phyloP scores from a whole-genome alignment of 2,797 vertebrate species.

The Coranthus polyacanthus region DNA sequence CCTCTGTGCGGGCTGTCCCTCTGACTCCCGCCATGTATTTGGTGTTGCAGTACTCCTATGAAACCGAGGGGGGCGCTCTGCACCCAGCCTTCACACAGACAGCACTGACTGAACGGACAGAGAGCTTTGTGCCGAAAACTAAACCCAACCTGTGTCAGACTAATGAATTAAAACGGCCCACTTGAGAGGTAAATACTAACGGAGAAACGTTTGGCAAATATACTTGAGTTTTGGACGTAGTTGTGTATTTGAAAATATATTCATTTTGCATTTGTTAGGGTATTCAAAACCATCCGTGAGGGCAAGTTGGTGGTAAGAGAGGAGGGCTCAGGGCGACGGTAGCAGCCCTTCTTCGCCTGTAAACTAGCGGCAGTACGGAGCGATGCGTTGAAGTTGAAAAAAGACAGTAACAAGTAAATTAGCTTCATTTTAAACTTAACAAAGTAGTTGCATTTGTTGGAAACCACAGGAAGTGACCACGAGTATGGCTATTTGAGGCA shows the following conservation, averaged over 20 bases:
- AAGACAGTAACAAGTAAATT: conserved; percentile 84
- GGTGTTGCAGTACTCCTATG: conserved; percentile 44
- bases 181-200: conserved; percentile 85
- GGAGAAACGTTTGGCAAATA: conserved; percentile 41
- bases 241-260: conserved; percentile 56
- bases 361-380: conserved; percentile 77
- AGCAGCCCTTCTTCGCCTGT: conserved; percentile 73
- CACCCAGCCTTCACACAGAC: conserved; percentile 70
- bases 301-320: conserved; percentile 79
- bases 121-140: conserved; percentile 90
- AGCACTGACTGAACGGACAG: conserved; percentile 82
- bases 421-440: conserved; percentile 60
- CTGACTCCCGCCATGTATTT: conserved; percentile 75
- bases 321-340: conserved; percentile 78
- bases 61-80: conserved; percentile 81
- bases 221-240: conserved; percentile 30
- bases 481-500: conserved; percentile 34
- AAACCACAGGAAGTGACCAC: conserved; percentile 31
- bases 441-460: conserved; percentile 78
- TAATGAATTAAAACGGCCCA: conserved; percentile 88
- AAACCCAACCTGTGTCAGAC: conserved; percentile 84
- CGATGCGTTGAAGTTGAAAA: conserved; percentile 84
- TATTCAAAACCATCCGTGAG: conserved; percentile 73
- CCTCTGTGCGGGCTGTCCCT: conserved; percentile 19
- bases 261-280: conserved; percentile 69